Percentiles rank a stretch among this genome's conserved stretches.
These are phyloP conservation scores for Morphnarchus princeps DNA, from an alignment of 2,113 vertebrate species.

Conservation along the genomic window DNA sequence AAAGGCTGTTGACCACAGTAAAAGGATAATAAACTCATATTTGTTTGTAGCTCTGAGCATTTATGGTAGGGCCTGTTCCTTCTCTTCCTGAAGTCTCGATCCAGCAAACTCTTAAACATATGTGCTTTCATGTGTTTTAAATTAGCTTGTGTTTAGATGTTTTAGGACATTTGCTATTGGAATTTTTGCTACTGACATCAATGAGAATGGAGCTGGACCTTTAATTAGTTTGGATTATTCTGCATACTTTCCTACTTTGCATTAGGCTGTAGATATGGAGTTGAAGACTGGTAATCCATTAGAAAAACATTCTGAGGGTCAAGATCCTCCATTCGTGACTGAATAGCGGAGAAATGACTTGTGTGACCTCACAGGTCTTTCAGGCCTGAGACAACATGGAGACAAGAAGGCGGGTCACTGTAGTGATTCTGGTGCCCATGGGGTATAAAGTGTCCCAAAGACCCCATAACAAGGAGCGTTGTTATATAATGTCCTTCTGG, in stretches of 20 bases:
- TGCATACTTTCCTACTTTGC: neutral
- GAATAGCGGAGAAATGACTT: neutral
- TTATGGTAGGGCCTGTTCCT: neutral
- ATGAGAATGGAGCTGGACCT: neutral
- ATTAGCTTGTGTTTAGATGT: constrained; percentile 12
- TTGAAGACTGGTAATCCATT: neutral
- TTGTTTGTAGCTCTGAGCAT: neutral
- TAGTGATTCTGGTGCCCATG: neutral
- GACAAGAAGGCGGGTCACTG: neutral
- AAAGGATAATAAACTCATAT: neutral
- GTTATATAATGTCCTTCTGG: neutral
- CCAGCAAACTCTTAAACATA: neutral
- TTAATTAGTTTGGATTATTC: constrained; percentile 1
- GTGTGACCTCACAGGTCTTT: neutral
- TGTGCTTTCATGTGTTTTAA: constrained; percentile 7
- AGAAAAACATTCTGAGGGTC: neutral
- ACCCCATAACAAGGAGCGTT: neutral
- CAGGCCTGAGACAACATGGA: neutral
- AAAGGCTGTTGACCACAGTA: neutral
- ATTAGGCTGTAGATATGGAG: neutral
- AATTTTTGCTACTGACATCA: constrained; percentile 42
- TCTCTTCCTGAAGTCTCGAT: neutral
- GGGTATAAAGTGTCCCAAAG: neutral
- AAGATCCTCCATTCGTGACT: neutral
- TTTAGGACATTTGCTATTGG: constrained; percentile 22